These are phyloP conservation scores for Philantomba maxwellii DNA, from an alignment of 2,113 vertebrate species.

Conservation along the genomic window DNA sequence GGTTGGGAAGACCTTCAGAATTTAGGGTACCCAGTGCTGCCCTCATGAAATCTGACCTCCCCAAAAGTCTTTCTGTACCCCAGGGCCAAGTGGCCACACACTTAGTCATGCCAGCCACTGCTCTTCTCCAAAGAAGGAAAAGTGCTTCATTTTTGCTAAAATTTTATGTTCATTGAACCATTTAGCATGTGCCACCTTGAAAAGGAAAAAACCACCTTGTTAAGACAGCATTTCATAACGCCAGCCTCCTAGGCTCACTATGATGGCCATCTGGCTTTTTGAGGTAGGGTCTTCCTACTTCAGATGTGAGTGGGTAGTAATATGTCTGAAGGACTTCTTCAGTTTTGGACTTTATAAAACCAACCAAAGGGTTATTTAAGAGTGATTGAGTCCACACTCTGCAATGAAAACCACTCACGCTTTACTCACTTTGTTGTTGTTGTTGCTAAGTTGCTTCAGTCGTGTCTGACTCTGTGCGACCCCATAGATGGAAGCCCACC, in stretches of 20 bases:
- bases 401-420: neutral
- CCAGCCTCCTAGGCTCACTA: neutral
- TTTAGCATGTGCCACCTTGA: neutral
- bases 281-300: neutral
- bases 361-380: neutral
- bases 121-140: conserved; percentile 15
- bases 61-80: neutral
- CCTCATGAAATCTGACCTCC: neutral
- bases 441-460: too few species aligned
- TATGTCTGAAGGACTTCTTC: neutral
- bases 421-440: neutral
- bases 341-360: neutral
- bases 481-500: too few species aligned
- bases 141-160: conserved; percentile 39
- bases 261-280: neutral
- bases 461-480: too few species aligned
- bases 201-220: neutral
- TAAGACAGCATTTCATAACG: neutral
- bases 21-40: neutral
- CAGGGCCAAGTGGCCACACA: neutral
- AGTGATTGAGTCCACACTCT: neutral
- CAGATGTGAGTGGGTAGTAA: neutral
- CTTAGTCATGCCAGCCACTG: neutral
- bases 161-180: neutral
- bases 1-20: neutral